These are phyloP conservation scores for Augiades crinisus DNA, from an alignment of 2,888 invertebrate genomes.

Conservation along the genomic window DNA sequence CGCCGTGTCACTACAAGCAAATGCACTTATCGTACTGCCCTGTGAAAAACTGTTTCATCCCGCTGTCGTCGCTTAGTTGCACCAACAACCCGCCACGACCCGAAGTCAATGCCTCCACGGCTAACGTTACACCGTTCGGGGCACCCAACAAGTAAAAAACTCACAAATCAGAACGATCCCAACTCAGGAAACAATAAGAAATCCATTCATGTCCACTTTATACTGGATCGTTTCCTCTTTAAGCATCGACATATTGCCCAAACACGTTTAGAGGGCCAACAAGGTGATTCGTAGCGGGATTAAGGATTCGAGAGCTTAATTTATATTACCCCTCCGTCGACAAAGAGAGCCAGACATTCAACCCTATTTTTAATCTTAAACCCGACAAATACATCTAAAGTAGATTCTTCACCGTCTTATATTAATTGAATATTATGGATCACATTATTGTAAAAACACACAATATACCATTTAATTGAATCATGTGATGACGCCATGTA, in stretches of 20 bases:
- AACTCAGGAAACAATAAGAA: conserved; percentile 62
- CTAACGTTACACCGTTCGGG: conserved; percentile 64
- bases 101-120: conserved; percentile 67
- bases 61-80: conserved; percentile 71
- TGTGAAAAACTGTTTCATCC: conserved; percentile 73
- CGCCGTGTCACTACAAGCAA: conserved; percentile 79
- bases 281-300: background rate
- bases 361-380: too few species aligned
- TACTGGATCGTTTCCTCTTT: conserved; percentile 42
- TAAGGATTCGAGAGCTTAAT: too few species aligned
- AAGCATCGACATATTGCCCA: conserved; percentile 7
- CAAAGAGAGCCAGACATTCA: too few species aligned
- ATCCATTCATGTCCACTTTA: conserved; percentile 48
- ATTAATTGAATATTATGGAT: too few species aligned
- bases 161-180: conserved; percentile 52
- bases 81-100: conserved; percentile 60
- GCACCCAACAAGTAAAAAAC: conserved; percentile 58
- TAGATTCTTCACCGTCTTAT: too few species aligned
- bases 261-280: background rate
- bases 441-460: too few species aligned
- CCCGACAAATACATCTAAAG: too few species aligned
- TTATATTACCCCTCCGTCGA: too few species aligned
- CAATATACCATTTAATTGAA: too few species aligned
- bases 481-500: too few species aligned
- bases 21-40: conserved; percentile 80